These are phyloP conservation scores for Unio pictorum DNA, from an alignment of 2,888 invertebrate genomes.

Conservation along the genomic window DNA sequence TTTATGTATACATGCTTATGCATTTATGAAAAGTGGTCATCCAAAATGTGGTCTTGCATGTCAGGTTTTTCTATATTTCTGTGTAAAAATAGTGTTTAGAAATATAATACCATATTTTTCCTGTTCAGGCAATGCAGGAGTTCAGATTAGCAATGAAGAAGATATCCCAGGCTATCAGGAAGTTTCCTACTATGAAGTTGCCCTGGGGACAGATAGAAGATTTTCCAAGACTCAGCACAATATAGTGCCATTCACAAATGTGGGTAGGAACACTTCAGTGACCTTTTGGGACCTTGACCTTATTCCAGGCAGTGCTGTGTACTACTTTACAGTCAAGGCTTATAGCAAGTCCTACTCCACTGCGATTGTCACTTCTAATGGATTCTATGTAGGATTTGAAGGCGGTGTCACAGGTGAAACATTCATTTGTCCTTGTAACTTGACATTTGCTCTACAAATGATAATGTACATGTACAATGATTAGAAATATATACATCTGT, in stretches of 20 bases:
- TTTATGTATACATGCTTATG: background rate
- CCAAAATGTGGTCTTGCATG: background rate
- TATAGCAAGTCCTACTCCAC: conserved; percentile 38
- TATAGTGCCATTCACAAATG: conserved; percentile 48
- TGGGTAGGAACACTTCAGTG: conserved; percentile 39
- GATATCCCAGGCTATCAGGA: conserved; percentile 25
- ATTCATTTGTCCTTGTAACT: too few species aligned
- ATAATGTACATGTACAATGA: too few species aligned
- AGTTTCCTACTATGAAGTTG: conserved; percentile 48
- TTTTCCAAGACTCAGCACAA: conserved; percentile 45
- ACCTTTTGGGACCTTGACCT: conserved; percentile 45
- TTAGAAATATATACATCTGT: too few species aligned
- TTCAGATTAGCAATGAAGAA: conserved; percentile 11
- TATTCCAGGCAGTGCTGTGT: conserved; percentile 28
- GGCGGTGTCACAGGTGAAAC: conserved; percentile 33
- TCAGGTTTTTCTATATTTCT: background rate
- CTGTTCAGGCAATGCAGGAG: conserved; percentile 25
- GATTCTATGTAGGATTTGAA: conserved; percentile 47
- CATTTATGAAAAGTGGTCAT: background rate
- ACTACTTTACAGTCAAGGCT: conserved; percentile 53
- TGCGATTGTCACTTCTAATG: conserved; percentile 47
- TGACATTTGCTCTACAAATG: too few species aligned
- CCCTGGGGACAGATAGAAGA: conserved; percentile 50
- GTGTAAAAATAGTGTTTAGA: too few species aligned
- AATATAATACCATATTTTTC: background rate